Evolutionary conservation across 2,888 invertebrate species (phyloP), one percentile per base, ranked within the genome.

Genomic region (Scaeva pyrastri): DNA sequence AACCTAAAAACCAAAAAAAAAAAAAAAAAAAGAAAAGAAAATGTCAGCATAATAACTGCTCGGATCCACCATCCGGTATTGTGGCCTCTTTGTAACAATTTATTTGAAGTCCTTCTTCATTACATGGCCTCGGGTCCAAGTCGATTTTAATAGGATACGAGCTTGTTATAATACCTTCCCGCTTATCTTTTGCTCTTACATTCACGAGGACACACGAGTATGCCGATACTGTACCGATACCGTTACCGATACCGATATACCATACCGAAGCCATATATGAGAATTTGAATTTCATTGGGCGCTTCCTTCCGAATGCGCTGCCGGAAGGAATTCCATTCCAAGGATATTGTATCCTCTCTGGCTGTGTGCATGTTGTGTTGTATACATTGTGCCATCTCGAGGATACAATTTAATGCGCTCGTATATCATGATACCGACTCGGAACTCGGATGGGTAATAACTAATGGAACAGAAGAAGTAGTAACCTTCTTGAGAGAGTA

Each of bases 391-490:
- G 64, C 74, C 48, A 75, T 79, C 79, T 84, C 64, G 74, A 26
- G 74, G 84, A 84, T 79, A 84, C 84, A 79, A 79, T 71, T 84
- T 84, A 84, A 75, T 84, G 84, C 52, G 84, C 62, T 75, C 84
- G 52, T 84, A 79, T 71, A 84, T 84, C 79, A 84, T 75, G 84
- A 84, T 84, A 84, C 79, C 43, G 84, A 78, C 73, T 78, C 71
- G 39, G 19, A 5, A 48, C 48, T 48, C 48, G 36, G 60, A 84
- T 75, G 74, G 79, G 79, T 79, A 71, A 71, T 84, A 75, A 79
- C 84, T 79, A 75, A 84, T 79, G 79, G 84, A 70, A 84, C 70
- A 45, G 48, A 64, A 58, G 75, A 81, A 58, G 60, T 41, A 60
- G 21, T 60, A 41, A 60, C 39, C 60, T 41, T 41, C 36, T 60